phyloP scores from a whole-genome alignment of 2,888 invertebrate genomes.

The Galerucella calmariensis region DNA sequence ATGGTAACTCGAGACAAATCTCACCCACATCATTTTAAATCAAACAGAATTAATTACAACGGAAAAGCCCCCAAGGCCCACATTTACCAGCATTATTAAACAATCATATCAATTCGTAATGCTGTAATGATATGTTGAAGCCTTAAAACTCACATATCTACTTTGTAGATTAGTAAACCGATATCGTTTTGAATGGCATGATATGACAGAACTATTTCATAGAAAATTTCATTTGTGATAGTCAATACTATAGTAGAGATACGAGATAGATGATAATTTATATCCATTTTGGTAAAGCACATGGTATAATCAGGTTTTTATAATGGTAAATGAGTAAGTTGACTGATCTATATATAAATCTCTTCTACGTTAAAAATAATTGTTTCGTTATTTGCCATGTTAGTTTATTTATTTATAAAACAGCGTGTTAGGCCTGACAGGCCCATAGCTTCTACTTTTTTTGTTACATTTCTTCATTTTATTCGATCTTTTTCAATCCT shows the following conservation, averaged over 20 bases:
- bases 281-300: not conserved
- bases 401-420: too few relatives aligned
- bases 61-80: constrained; percentile 18
- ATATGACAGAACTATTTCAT: constrained; percentile 10
- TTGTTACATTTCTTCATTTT: too few relatives aligned
- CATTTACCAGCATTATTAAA: constrained; percentile 27
- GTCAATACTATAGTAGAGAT: constrained; percentile 1
- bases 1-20: constrained; percentile 20
- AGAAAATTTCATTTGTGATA: constrained; percentile 4
- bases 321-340: too few relatives aligned
- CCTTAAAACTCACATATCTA: constrained; percentile 20
- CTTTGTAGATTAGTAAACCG: constrained; percentile 27
- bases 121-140: constrained; percentile 23
- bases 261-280: not conserved
- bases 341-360: too few relatives aligned
- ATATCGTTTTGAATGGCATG: constrained; percentile 28
- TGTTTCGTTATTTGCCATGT: too few relatives aligned
- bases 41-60: constrained; percentile 22
- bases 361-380: too few relatives aligned
- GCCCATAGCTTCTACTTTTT: too few relatives aligned
- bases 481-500: too few relatives aligned
- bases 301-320: too few relatives aligned
- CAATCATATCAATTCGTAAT: constrained; percentile 26
- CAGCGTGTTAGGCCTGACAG: too few relatives aligned
- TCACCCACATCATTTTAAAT: constrained; percentile 3